A percentile compares a stretch with the other conserved stretches of the same genome.
Conservation (phyloP, 2,113 vertebrate genomes). For the Alligator mississippiensis region DNA sequence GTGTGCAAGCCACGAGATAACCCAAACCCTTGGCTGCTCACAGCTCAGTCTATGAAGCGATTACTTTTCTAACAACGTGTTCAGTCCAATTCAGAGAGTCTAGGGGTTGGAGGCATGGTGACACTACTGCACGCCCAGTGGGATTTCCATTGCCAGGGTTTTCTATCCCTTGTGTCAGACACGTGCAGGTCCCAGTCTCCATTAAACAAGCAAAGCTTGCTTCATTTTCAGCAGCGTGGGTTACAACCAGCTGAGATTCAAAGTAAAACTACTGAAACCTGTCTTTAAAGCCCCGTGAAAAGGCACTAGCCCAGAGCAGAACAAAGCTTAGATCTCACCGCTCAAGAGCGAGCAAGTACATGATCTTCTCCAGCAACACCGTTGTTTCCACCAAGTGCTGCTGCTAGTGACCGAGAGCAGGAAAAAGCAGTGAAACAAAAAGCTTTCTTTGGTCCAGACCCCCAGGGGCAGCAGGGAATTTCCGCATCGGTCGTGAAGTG, state of each 20-base stretch:
- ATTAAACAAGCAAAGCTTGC: background rate
- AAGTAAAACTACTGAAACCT: background rate
- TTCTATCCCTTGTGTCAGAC: background rate
- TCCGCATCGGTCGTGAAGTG: background rate
- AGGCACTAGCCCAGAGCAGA: background rate
- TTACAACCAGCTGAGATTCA: background rate
- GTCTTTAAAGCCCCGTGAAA: background rate
- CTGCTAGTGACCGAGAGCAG: background rate
- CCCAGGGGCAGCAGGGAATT: background rate
- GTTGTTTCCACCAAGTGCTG: background rate
- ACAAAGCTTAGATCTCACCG: background rate
- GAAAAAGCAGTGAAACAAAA: background rate
- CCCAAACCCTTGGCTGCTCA: background rate
- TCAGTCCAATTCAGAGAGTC: background rate
- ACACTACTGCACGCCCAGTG: background rate
- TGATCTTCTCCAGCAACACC: background rate
- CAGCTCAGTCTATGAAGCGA: background rate
- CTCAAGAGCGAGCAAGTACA: background rate
- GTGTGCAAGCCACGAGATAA: background rate
- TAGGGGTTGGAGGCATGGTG: background rate
- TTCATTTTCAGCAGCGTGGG: background rate
- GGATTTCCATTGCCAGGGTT: background rate
- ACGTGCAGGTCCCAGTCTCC: background rate
- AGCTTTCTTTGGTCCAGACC: background rate
- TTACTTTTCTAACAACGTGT: background rate